Percentiles rank a stretch among this genome's conserved stretches.
Conservation (phyloP, 2,113 vertebrate species). For the Actenoides lindsayi region DNA sequence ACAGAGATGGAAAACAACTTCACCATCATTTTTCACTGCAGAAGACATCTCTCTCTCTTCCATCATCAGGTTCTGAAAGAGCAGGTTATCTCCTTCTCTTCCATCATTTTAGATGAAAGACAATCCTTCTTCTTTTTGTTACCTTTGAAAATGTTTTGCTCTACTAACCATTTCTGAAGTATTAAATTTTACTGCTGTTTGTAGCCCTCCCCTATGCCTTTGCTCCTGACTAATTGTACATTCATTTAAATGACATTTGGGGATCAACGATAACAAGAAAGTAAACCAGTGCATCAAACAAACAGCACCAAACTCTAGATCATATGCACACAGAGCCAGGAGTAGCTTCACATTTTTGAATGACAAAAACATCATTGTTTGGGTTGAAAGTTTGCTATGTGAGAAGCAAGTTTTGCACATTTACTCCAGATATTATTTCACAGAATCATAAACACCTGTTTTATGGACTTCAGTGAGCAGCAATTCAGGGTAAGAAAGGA, state of each 20-base stretch:
- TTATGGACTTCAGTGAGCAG: background rate
- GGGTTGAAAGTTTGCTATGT: background rate
- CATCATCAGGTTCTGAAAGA: background rate
- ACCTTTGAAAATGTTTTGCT: background rate
- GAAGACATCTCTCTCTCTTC: background rate
- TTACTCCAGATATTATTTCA: background rate
- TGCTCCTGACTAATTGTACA: too few species aligned
- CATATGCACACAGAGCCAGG: rapidly evolving
- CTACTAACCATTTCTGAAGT: background rate
- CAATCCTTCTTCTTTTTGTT: background rate
- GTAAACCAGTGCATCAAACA: background rate
- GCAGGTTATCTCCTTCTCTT: background rate
- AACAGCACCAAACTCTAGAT: background rate
- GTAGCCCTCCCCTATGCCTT: background rate
- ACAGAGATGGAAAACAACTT: background rate
- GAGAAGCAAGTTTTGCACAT: background rate
- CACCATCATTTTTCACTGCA: background rate
- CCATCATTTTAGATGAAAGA: background rate
- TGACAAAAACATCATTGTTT: background rate
- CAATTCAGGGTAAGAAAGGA: background rate
- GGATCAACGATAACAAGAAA: background rate
- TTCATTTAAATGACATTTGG: background rate
- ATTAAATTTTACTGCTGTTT: background rate
- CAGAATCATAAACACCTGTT: background rate
- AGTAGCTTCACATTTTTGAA: background rate